Conservation (phyloP, 2,113 vertebrate genomes). For the Misgurnus mizolepis region DNA sequence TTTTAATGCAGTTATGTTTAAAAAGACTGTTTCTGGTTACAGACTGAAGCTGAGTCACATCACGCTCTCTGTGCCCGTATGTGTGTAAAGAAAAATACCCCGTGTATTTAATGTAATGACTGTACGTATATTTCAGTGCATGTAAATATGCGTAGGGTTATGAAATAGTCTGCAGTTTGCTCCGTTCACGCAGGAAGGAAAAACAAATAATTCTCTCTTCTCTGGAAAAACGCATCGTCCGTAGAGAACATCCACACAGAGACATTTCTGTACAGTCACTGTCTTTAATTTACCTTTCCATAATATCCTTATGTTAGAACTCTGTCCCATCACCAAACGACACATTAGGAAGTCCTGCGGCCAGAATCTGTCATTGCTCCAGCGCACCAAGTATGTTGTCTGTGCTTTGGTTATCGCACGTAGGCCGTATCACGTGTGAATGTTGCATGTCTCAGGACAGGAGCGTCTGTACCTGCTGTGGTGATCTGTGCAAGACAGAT, state of each 20-base stretch:
- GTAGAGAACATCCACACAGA: conserved; percentile 24
- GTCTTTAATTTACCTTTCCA: not conserved
- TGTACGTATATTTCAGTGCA: not conserved
- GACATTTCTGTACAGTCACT: conserved; percentile 1
- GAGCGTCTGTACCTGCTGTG: conserved; percentile 89
- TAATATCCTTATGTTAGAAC: not conserved
- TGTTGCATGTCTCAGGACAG: conserved; percentile 77
- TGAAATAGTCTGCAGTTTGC: conserved; percentile 15
- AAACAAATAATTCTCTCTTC: conserved; percentile 46
- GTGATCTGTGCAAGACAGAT: conserved; percentile 84
- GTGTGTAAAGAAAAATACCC: not conserved
- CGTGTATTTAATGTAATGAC: conserved; percentile 3
- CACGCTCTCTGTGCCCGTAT: not conserved
- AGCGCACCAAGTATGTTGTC: conserved; percentile 32
- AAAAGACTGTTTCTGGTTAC: conserved; percentile 39
- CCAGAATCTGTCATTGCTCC: conserved; percentile 28
- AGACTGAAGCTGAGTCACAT: conserved; percentile 22
- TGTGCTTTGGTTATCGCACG: not conserved
- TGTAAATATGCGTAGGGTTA: not conserved
- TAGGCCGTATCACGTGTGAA: not conserved
- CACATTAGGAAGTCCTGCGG: not conserved
- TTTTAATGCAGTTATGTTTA: conserved; percentile 44
- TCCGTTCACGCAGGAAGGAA: conserved; percentile 38
- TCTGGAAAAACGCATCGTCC: conserved; percentile 41
- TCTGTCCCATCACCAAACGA: not conserved